Evolutionary conservation across 1,140 invertebrate genomes (phyloP), one percentile per base, ranked within the genome.

Genomic region (Zaprionus taronus): DNA sequence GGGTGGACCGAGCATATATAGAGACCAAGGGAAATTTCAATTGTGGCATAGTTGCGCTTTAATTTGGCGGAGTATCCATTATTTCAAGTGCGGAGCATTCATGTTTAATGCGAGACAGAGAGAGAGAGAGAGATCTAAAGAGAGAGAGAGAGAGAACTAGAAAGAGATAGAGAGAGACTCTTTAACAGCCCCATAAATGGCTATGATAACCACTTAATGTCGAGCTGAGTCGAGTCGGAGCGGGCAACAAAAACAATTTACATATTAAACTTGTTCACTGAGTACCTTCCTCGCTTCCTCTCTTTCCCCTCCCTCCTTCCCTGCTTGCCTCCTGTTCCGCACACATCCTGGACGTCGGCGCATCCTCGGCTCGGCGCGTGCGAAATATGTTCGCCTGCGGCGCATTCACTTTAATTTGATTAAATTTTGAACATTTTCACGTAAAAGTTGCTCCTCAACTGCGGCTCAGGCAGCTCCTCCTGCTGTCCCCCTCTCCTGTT

Each of bases 201-300:
- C 89, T 91, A 91, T 91, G 89, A 91, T 91, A 91, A 91, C 89
- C 89, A 91, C 89, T 91, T 91, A 91, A 91, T 89, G 87, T 82
- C 82, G 83, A 91, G 77, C 80, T 47, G 41, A 47, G 41, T 72
- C 72, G 65, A 77, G 56, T 72, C 69, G 41, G 51, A n/a, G 57
- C 26, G 41, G 65, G 63, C 69, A 85, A 77, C 73, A 83, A 90
- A 89, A 89, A 89, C 84, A 89, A 89, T 89, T 90, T 90, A 84
- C 84, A 89, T 89, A 89, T 89, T 89, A 89, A 89, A 90, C 85
- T 89, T 90, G 79, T 81, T 47, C 51, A 53, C 76, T 36, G 17
- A 14, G n/a, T 38, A 17, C 24, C 60, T 58, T 41, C 28, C 47
- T 34, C 61, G 22, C 36, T 60, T 22, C 20, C 26, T 24, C 62